Evolutionary conservation across 2,888 invertebrate species (phyloP), one percentile per base, ranked within the genome.

Genomic region (Ariolimax columbianus): DNA sequence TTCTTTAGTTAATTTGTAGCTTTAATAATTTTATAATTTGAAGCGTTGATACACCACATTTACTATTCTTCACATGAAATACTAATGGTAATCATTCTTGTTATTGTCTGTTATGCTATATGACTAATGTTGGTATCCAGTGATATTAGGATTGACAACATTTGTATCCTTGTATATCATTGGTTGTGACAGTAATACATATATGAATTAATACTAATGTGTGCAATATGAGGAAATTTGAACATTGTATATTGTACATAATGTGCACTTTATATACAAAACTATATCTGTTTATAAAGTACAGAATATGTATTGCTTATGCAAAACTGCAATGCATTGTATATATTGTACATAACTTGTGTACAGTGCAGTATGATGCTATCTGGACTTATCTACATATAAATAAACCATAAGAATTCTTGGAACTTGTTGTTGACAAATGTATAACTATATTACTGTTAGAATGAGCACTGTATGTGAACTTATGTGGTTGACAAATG

Each of bases 321-420:
- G 19, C 72, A 73, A 26, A 73, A 26, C 7, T 73, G 11, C n/a
- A 9, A 3, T 43, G 43, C 26, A 1, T 43, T 75, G 73, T 75
- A 75, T 47, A 75, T 75, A 75, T 75, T 47, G 47, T 75, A 72
- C 30, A 75, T n/a, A n/a, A 47, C n/a, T 23, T 9, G 14, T 75
- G 73, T 75, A 75, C 72, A 72, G 7, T 30, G 30, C 26, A 43
- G n/a, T 72, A 26, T 72, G 38, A 40, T 75, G 73, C 30, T 75
- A 75, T 14, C 47, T 75, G 73, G 47, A 47, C 17, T 26, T n/a
- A 3, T 47, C 73, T 23, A 51, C 14, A 63, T 36, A 63, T 36
- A 59, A 59, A 78, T 40, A 40, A 78, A 78, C 19, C 19, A 59
- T n/a, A 55, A 63, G 78, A 55, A 55, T 55, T 23, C 3, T n/a